phyloP scores from a whole-genome alignment of 2,797 vertebrate species.

The Pristis pectinata region DNA sequence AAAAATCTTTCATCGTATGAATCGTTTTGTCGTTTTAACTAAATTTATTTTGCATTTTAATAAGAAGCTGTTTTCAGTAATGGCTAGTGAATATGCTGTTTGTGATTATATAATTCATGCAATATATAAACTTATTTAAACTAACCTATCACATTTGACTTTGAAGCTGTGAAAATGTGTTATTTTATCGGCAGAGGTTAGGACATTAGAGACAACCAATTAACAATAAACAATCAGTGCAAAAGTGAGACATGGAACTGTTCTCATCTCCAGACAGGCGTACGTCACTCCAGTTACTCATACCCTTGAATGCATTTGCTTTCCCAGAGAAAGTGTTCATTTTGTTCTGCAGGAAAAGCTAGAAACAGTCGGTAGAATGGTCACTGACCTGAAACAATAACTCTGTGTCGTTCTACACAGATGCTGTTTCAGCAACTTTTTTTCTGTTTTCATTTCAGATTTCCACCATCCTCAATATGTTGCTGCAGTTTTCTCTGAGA shows the following conservation, averaged over 20 bases:
- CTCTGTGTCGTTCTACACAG: too few relatives aligned
- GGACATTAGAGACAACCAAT: slow-evolving; percentile 56
- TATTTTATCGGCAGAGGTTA: background rate
- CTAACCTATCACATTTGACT: background rate
- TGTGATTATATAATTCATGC: background rate
- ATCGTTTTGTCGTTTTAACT: background rate
- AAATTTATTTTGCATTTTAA: background rate
- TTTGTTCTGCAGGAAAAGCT: background rate
- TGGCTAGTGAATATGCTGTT: background rate
- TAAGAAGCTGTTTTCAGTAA: background rate
- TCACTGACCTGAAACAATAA: background rate
- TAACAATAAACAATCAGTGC: slow-evolving; percentile 33
- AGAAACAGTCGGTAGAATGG: background rate
- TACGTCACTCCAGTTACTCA: background rate
- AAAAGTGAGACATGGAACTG: background rate
- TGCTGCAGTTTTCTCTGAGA: background rate
- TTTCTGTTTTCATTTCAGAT: background rate
- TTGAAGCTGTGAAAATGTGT: background rate
- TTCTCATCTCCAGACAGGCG: background rate
- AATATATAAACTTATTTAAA: background rate
- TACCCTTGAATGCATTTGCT: background rate
- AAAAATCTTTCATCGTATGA: background rate
- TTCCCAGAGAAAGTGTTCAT: background rate
- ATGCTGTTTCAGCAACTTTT: background rate
- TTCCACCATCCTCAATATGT: background rate